Conservation (phyloP, 2,888 invertebrate genomes). For the Exephanes ischioxanthus region DNA sequence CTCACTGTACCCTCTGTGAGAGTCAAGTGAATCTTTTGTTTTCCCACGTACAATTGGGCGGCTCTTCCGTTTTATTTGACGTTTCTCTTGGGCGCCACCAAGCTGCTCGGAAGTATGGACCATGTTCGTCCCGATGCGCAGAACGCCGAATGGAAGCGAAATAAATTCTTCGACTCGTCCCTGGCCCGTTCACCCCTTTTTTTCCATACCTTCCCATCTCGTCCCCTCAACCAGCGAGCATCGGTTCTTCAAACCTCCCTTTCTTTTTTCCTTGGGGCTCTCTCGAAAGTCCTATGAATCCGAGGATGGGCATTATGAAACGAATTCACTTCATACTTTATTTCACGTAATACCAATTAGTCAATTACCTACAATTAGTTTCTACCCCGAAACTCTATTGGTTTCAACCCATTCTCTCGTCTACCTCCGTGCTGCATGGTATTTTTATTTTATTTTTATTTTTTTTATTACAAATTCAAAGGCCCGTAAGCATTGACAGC, state of each 20-base stretch:
- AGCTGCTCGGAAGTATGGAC: slow-evolving; percentile 37
- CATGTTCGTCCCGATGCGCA: slow-evolving; percentile 51
- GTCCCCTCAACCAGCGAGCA: background rate
- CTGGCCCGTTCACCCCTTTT: slow-evolving; percentile 19
- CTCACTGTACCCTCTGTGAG: slow-evolving; percentile 44
- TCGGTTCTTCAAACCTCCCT: background rate
- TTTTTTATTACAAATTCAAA: slow-evolving; percentile 15
- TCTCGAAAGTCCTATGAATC: slow-evolving; percentile 21
- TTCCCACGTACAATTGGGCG: slow-evolving; percentile 63
- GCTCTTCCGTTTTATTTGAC: slow-evolving; percentile 58
- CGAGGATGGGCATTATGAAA: slow-evolving; percentile 27
- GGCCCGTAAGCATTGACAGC: slow-evolving; percentile 24
- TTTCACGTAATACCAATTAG: slow-evolving; percentile 48
- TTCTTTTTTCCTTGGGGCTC: background rate
- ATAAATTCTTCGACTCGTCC: slow-evolving; percentile 54
- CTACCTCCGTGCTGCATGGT: background rate
- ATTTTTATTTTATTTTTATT: background rate
- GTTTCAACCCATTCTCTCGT: background rate
- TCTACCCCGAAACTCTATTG: background rate
- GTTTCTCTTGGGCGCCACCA: slow-evolving; percentile 40
- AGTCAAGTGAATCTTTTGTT: slow-evolving; percentile 69
- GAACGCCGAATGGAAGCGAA: slow-evolving; percentile 36
- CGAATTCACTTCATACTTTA: slow-evolving; percentile 12
- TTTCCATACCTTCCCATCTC: slow-evolving; percentile 1
- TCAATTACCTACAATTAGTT: slow-evolving; percentile 45